These are phyloP conservation scores for Lordiphosa fenestrarum DNA, from an alignment of 2,888 invertebrate species.

Conservation along the genomic window DNA sequence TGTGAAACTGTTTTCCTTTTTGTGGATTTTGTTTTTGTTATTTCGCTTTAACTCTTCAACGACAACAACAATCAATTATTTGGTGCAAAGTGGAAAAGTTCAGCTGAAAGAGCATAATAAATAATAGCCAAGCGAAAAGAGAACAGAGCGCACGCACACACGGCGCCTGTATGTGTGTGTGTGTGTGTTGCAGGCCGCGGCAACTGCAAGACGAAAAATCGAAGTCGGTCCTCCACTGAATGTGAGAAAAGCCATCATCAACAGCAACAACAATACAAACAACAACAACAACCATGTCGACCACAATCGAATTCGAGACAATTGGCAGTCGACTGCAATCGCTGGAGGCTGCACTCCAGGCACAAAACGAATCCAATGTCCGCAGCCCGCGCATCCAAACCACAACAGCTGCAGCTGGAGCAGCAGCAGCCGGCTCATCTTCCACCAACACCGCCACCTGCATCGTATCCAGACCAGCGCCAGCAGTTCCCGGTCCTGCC, in stretches of 20 bases:
- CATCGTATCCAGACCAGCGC: slow-evolving; percentile 7
- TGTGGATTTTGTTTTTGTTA: slow-evolving; percentile 14
- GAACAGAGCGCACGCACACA: slow-evolving; percentile 14
- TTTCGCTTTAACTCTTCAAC: not conserved
- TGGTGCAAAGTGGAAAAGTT: slow-evolving; percentile 36
- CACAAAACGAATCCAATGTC: slow-evolving; percentile 78
- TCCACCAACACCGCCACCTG: slow-evolving; percentile 19
- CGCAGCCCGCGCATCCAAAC: slow-evolving; percentile 29
- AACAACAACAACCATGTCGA: slow-evolving; percentile 46
- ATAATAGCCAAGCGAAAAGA: slow-evolving; percentile 12
- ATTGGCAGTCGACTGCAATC: slow-evolving; percentile 86
- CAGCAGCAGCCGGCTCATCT: slow-evolving; percentile 9
- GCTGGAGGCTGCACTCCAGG: slow-evolving; percentile 88
- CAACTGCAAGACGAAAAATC: slow-evolving; percentile 57
- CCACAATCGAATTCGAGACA: slow-evolving; percentile 82
- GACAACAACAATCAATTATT: slow-evolving; percentile 28
- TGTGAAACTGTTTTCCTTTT: slow-evolving; percentile 26
- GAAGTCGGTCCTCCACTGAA: slow-evolving; percentile 29
- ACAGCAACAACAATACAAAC: slow-evolving; percentile 9
- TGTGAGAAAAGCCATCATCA: slow-evolving; percentile 6
- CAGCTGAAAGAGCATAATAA: slow-evolving; percentile 36
- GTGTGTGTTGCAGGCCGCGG: slow-evolving; percentile 32
- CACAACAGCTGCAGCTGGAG: slow-evolving; percentile 3
- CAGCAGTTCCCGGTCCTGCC: slow-evolving; percentile 13
- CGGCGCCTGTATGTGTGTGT: slow-evolving; percentile 17